Base-by-base conservation (phyloP, 2,888 invertebrate species). In the Andrena hattorfiana region DNA sequence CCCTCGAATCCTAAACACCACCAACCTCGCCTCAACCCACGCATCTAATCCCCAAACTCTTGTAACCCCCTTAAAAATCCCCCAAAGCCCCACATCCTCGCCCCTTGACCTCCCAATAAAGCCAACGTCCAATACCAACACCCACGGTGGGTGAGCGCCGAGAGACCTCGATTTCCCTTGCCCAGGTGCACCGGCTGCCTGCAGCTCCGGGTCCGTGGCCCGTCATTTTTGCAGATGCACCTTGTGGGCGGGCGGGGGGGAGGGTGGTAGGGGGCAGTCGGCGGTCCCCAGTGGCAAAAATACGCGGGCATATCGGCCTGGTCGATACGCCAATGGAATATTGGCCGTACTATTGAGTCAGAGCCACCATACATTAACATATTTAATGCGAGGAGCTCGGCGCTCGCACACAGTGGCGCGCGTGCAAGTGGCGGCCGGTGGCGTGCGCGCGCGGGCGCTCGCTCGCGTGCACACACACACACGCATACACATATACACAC, bases 301-400 rank as follows among this genome's bases (percentile, higher is more conserved):
- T 81, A 76, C 77, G 63, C 62, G 74, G 54, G 30, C 71, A 28
- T 54, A 80, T 76, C 77, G 56, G 78, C 32, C 76, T 74, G 59
- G 68, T 85, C 85, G 85, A 83, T 80, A 83, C 74, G 79, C 69
- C 80, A 79, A 83, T 81, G 80, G 85, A 80, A 79, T 78, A 89
- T 87, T 84, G 87, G 82, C 83, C 79, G 85, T 68, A 66, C 83
- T 89, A 89, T 89, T 83, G 87, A 89, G 82, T 90, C 87, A 82
- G 77, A 87, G 73, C 77, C 85, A 66, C 79, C 78, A 83, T 89
- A 77, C 76, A 87, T 89, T 90, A 89, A 85, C 89, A 90, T 90
- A 84, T 87, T 87, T 90, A 84, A 89, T 89, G 74, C 69, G 56
- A 63, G 75, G 73, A 49, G 35, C 56, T 23, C 49, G 16, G 23